Evolutionary conservation across 2,888 invertebrate genomes (phyloP).

Genomic region (Himalopsyche kuldschensis): DNA sequence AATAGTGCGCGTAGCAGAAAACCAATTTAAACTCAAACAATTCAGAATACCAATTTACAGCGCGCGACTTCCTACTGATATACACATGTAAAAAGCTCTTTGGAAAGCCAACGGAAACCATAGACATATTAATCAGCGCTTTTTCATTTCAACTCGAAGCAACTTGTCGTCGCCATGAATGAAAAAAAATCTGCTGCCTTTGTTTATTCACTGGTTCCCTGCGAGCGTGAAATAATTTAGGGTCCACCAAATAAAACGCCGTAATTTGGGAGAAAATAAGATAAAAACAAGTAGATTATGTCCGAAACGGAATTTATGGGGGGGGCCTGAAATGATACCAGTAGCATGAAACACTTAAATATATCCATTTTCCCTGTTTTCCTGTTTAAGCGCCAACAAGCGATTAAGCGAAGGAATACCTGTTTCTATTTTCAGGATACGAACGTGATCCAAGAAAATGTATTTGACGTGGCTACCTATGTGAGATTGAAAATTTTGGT

Average conservation of each 20-base stretch:
- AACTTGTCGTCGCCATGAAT: background rate
- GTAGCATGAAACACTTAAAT: slow-evolving; percentile 22
- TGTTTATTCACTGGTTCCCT: slow-evolving; percentile 23
- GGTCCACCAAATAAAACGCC: slow-evolving; percentile 29
- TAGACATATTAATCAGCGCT: background rate
- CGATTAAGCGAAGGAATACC: background rate
- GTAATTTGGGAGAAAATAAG: slow-evolving; percentile 34
- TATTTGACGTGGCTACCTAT: background rate
- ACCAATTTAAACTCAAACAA: background rate
- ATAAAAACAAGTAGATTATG: slow-evolving; percentile 35
- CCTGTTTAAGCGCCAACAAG: background rate
- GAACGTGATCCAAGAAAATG: background rate
- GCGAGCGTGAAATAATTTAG: slow-evolving; percentile 31
- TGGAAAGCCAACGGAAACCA: background rate
- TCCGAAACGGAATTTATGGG: slow-evolving; percentile 31
- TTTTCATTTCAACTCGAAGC: background rate
- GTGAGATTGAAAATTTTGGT: background rate
- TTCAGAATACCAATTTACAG: background rate
- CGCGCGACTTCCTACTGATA: background rate
- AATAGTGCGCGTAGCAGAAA: background rate
- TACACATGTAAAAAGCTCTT: background rate
- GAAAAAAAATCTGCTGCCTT: background rate
- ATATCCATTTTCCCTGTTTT: slow-evolving; percentile 16
- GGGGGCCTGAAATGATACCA: background rate
- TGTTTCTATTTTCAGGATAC: background rate